Conservation (phyloP, 2,888 invertebrate species). For the Gari tellinella region DNA sequence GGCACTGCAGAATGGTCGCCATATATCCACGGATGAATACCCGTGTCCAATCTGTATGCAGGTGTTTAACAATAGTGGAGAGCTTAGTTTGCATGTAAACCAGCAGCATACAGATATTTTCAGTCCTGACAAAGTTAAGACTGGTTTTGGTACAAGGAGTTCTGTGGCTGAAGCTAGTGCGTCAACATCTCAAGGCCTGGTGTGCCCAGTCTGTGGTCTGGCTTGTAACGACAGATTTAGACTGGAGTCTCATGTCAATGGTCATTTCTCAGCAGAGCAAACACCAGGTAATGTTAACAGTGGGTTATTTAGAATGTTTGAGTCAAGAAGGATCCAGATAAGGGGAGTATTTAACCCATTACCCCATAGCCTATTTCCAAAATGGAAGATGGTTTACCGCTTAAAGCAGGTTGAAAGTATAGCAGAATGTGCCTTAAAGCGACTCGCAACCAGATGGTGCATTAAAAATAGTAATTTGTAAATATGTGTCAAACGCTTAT, state of each 20-base stretch:
- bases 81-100: constrained; percentile 93
- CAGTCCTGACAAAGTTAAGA: constrained; percentile 87
- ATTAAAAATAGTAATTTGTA: too few relatives aligned
- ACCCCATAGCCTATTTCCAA: too few relatives aligned
- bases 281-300: constrained; percentile 73
- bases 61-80: constrained; percentile 87
- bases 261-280: constrained; percentile 88
- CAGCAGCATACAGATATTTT: constrained; percentile 93
- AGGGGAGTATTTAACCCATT: too few relatives aligned
- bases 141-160: constrained; percentile 7
- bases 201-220: constrained; percentile 83
- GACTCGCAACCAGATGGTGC: too few relatives aligned
- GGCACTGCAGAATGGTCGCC: constrained; percentile 3
- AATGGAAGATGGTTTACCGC: too few relatives aligned
- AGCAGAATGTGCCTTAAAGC: too few relatives aligned
- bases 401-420: too few relatives aligned
- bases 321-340: background rate
- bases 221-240: constrained; percentile 85
- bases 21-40: constrained; percentile 83
- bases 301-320: too few relatives aligned
- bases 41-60: constrained; percentile 93
- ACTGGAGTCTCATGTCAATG: constrained; percentile 91
- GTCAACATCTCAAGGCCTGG: constrained; percentile 24
- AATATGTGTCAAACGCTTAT: too few relatives aligned
- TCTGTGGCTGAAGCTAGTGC: constrained; percentile 13